phyloP scores from a whole-genome alignment of 2,797 vertebrate species.

The Acanthurus tractus region DNA sequence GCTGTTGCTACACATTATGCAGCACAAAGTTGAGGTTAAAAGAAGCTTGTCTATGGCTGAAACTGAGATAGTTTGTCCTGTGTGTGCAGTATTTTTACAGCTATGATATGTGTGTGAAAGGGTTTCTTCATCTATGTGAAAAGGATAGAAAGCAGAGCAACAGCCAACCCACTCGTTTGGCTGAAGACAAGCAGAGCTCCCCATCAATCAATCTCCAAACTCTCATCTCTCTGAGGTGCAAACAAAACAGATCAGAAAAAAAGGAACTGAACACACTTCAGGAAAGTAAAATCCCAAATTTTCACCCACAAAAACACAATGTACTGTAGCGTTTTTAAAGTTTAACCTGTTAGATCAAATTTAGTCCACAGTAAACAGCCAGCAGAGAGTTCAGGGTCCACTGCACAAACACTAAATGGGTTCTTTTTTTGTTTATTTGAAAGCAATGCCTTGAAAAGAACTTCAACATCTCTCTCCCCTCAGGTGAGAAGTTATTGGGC shows the following conservation, averaged over 20 bases:
- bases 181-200: constrained; percentile 9
- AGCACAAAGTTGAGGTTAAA: constrained; percentile 10
- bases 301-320: neutral
- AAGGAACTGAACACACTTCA: neutral
- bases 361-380: neutral
- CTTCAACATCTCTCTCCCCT: neutral
- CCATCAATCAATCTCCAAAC: constrained; percentile 23
- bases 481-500: constrained; percentile 13
- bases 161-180: neutral
- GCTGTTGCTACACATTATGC: neutral
- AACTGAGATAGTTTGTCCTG: constrained; percentile 33
- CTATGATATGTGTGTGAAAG: constrained; percentile 20
- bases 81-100: constrained; percentile 24
- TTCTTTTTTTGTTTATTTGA: constrained; percentile 10
- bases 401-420: neutral
- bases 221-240: neutral
- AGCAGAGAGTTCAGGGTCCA: neutral
- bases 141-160: constrained; percentile 26
- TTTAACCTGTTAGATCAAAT: neutral
- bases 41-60: constrained; percentile 6
- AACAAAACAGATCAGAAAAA: neutral
- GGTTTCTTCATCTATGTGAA: constrained; percentile 23
- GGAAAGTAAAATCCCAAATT: neutral
- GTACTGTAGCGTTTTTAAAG: neutral
- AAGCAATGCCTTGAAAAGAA: neutral